Percentiles rank a stretch among this genome's conserved stretches.
Conservation (phyloP, 2,113 vertebrate genomes). For the Nothobranchius kuhntae region DNA sequence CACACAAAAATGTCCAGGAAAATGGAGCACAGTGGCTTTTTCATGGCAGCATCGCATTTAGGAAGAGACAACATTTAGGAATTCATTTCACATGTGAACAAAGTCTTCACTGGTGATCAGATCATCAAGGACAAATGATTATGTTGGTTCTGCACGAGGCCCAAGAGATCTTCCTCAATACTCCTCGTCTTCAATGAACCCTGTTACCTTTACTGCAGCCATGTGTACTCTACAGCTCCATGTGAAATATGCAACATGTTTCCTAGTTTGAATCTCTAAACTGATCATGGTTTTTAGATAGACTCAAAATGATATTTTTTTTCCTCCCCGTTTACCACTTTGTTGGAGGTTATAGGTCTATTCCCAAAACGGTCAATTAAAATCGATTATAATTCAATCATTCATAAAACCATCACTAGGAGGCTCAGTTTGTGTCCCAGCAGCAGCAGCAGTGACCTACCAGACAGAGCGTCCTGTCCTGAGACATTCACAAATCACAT, state of each 20-base stretch:
- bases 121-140: background rate
- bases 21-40: background rate
- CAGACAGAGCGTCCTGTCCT: constrained; percentile 10
- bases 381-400: background rate
- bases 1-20: no score
- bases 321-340: background rate
- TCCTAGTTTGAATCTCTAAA: background rate
- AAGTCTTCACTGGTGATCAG: background rate
- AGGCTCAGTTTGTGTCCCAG: constrained; percentile 18
- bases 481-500: constrained; percentile 53
- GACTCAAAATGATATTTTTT: no score
- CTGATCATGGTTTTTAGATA: background rate
- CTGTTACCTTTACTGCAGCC: background rate
- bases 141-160: background rate
- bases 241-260: background rate
- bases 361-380: background rate
- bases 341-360: background rate
- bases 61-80: no score
- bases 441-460: background rate
- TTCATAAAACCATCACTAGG: background rate
- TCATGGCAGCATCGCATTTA: background rate
- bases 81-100: background rate
- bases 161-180: background rate
- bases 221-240: background rate
- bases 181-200: background rate